A percentile compares a stretch with the other conserved stretches of the same genome.
These are phyloP conservation scores for Pseudorasbora parva DNA, from an alignment of 2,113 vertebrate species.

Conservation along the genomic window DNA sequence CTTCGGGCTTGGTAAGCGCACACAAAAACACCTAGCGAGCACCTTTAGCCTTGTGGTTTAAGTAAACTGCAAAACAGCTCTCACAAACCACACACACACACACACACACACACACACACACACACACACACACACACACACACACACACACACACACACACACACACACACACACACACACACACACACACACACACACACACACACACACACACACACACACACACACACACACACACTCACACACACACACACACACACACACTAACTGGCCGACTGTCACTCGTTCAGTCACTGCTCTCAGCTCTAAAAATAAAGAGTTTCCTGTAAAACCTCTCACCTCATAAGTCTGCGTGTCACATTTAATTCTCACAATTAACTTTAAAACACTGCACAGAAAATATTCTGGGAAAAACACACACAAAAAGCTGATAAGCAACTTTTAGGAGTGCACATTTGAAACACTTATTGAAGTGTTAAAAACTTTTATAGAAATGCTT, in stretches of 20 bases:
- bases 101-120: no score
- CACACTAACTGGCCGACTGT: not conserved
- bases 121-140: no score
- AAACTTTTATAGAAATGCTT: not conserved
- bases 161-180: no score
- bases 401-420: not conserved
- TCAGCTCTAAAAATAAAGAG: constrained; percentile 65
- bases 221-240: no score
- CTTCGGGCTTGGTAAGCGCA: no score
- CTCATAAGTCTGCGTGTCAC: constrained; percentile 41
- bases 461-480: not conserved
- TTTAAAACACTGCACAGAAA: not conserved
- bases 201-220: no score
- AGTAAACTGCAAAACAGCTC: not conserved
- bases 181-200: no score
- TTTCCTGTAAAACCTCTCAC: constrained; percentile 72
- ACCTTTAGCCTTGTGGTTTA: not conserved
- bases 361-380: not conserved
- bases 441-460: not conserved
- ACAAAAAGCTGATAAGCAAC: not conserved
- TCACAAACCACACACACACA: constrained; percentile 15
- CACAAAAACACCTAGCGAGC: no score
- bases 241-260: constrained; percentile 11
- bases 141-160: no score
- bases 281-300: not conserved